Evolutionary conservation across 2,888 invertebrate species (phyloP).

Genomic region (Oscheius sp.): DNA sequence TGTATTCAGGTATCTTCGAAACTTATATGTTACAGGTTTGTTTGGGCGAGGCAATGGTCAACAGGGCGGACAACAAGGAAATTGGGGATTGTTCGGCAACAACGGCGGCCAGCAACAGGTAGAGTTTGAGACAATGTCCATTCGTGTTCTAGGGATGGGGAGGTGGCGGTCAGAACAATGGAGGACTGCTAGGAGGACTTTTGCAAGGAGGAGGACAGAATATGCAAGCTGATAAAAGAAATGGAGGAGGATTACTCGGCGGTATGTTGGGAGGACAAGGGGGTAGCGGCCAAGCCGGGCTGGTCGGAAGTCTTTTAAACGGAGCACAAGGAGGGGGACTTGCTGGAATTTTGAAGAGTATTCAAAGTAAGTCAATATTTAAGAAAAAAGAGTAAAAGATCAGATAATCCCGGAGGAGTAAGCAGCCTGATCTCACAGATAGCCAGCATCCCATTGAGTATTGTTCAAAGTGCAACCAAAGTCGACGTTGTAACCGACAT

Average conservation of each 20-base stretch:
- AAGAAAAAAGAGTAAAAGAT: not conserved
- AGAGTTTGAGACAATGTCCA: not conserved
- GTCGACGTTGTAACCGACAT: conserved; percentile 36
- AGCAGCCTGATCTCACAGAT: conserved; percentile 12
- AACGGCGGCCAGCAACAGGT: conserved; percentile 22
- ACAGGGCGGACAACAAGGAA: conserved; percentile 6
- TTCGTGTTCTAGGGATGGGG: not conserved
- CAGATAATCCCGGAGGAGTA: conserved; percentile 14
- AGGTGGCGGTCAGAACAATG: too few species aligned
- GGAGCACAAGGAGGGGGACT: conserved; percentile 8
- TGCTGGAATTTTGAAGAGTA: not conserved
- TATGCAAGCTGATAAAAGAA: not conserved
- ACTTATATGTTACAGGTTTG: conserved; percentile 27
- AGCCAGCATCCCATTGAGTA: conserved; percentile 29
- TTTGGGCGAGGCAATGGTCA: conserved; percentile 13
- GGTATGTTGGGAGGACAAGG: not conserved
- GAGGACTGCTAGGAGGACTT: not conserved
- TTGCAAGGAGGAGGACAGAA: not conserved
- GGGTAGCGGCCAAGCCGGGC: not conserved
- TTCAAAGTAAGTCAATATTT: conserved; percentile 12
- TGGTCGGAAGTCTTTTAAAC: not conserved
- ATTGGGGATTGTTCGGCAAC: conserved; percentile 23
- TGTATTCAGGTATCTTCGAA: too few species aligned
- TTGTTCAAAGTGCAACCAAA: conserved; percentile 30
- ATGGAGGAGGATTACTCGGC: conserved; percentile 4